Evolutionary conservation across 2,113 vertebrate species (phyloP).

Genomic region (Neoarius graeffei): DNA sequence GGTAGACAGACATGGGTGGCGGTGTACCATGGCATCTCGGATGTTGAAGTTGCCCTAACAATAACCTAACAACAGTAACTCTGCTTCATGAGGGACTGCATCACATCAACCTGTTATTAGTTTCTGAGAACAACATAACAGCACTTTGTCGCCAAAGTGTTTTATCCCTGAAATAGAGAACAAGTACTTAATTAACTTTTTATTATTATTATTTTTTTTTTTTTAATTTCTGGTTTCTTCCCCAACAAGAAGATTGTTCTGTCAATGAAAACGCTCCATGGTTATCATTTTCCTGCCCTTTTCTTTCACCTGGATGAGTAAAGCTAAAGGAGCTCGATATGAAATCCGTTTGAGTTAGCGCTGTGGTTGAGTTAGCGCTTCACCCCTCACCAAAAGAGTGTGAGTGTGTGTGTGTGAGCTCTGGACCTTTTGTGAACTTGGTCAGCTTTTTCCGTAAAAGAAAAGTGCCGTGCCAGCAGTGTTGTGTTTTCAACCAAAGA

Average conservation of each 20-base stretch:
- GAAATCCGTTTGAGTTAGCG: neutral
- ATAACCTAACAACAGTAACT: too few relatives aligned
- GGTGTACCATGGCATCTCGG: too few relatives aligned
- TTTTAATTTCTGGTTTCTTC: neutral
- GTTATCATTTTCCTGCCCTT: neutral
- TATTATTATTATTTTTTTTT: neutral
- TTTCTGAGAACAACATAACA: too few relatives aligned
- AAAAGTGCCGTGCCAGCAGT: slow-evolving; percentile 34
- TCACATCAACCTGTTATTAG: too few relatives aligned
- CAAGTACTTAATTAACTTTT: neutral
- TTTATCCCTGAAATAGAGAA: neutral
- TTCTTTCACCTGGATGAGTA: neutral
- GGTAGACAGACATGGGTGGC: too few relatives aligned
- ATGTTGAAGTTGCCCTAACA: too few relatives aligned
- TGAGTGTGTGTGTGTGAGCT: neutral
- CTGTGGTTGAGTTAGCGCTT: neutral
- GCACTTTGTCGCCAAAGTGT: neutral
- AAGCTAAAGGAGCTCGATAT: neutral
- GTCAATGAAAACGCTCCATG: neutral
- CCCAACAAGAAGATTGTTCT: neutral
- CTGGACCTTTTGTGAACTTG: slow-evolving; percentile 17
- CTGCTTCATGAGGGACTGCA: too few relatives aligned
- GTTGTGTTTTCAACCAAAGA: slow-evolving; percentile 17
- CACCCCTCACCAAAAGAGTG: neutral
- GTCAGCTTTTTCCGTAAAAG: slow-evolving; percentile 32